Evolutionary conservation across 1,140 invertebrate genomes (phyloP).

Genomic region (Pogonus chalceus): DNA sequence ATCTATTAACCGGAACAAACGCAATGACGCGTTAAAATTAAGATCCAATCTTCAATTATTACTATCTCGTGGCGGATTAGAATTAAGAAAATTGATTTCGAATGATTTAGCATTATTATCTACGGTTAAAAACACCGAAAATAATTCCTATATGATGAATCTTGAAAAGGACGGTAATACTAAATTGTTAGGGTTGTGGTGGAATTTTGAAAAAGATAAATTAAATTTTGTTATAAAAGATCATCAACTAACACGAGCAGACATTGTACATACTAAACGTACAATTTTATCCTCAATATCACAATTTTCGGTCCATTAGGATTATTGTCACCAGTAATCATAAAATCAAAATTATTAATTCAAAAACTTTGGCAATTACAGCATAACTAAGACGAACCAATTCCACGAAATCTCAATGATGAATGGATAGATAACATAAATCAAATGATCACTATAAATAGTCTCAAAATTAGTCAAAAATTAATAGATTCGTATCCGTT

Average conservation of each 20-base stretch:
- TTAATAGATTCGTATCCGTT: background rate
- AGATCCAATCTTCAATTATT: too few relatives aligned
- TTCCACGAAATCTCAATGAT: constrained; percentile 15
- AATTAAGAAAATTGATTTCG: too few relatives aligned
- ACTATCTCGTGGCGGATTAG: too few relatives aligned
- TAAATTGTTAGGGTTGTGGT: too few relatives aligned
- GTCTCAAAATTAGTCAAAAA: background rate
- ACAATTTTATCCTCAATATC: constrained; percentile 20
- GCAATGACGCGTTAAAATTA: too few relatives aligned
- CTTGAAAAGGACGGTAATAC: too few relatives aligned
- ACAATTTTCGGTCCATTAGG: constrained; percentile 31
- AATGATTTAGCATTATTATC: background rate
- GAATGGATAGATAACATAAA: background rate
- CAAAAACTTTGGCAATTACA: constrained; percentile 26
- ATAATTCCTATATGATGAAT: background rate
- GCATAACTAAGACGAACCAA: constrained; percentile 26
- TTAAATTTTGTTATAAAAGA: too few relatives aligned
- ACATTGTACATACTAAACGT: constrained; percentile 17
- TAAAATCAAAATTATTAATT: constrained; percentile 23
- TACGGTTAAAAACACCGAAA: background rate
- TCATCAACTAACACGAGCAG: too few relatives aligned
- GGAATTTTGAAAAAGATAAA: constrained; percentile 15
- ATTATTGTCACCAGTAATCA: constrained; percentile 21
- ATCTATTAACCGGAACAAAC: too few relatives aligned
- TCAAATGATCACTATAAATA: background rate